These are phyloP conservation scores for Chionoecetes opilio DNA, from an alignment of 1,140 invertebrate genomes.

Conservation along the genomic window DNA sequence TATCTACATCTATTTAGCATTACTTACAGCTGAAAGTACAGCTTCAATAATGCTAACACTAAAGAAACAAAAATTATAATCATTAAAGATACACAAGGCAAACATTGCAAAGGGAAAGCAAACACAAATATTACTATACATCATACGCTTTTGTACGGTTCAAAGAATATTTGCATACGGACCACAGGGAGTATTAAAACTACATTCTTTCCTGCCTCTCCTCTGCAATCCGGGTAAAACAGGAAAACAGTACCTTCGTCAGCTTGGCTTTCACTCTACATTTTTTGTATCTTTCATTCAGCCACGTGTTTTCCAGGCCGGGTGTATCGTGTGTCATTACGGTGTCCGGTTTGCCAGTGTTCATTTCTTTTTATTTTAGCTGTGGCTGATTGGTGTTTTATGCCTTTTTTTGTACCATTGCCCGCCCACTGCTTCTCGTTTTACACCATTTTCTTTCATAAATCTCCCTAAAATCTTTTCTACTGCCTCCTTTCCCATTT, in stretches of 20 bases:
- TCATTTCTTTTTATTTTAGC: background rate
- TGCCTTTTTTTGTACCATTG: no score
- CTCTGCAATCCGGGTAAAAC: background rate
- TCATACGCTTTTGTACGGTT: no score
- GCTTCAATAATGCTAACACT: no score
- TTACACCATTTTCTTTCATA: background rate
- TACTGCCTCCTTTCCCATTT: no score
- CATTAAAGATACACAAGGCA: no score
- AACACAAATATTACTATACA: no score
- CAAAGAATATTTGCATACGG: background rate
- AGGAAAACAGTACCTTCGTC: background rate
- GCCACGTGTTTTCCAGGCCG: background rate
- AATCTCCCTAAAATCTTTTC: background rate
- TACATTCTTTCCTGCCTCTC: background rate
- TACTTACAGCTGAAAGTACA: no score
- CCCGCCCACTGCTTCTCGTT: background rate
- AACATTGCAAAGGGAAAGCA: no score
- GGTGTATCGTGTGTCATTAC: background rate
- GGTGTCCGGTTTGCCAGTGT: background rate
- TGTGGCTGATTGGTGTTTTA: background rate
- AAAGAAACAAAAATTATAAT: no score
- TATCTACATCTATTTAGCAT: no score
- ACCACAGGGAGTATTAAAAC: background rate
- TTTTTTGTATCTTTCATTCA: background rate
- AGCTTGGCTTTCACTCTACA: background rate